These are phyloP conservation scores for Magallana nippona DNA, from an alignment of 2,888 invertebrate genomes.

Conservation along the genomic window DNA sequence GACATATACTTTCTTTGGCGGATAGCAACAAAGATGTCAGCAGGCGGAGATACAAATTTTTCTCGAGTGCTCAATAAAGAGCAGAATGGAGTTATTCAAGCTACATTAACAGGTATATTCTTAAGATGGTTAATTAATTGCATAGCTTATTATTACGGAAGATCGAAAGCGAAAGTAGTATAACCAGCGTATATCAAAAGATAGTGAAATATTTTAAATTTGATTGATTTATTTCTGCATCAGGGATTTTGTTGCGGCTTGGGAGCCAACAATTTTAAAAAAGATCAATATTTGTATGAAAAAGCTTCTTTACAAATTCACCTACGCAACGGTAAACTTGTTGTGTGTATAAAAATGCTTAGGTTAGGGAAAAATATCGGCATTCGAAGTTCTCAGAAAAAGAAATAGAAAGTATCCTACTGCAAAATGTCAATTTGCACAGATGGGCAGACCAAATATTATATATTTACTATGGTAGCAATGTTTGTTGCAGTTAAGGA, in stretches of 20 bases:
- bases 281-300: constrained; percentile 29
- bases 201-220: background rate
- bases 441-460: background rate
- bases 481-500: constrained; percentile 27
- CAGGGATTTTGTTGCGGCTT: background rate
- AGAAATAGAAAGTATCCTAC: constrained; percentile 14
- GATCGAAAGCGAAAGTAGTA: constrained; percentile 21
- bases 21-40: constrained; percentile 41
- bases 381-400: background rate
- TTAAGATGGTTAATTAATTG: background rate
- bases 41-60: constrained; percentile 48
- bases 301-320: constrained; percentile 27
- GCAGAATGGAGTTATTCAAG: constrained; percentile 90
- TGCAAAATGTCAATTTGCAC: background rate
- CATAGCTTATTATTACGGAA: background rate
- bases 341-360: no score
- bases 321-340: background rate
- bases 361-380: no score
- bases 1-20: background rate
- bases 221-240: constrained; percentile 36
- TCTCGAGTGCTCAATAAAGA: constrained; percentile 58
- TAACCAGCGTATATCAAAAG: background rate
- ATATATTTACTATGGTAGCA: background rate
- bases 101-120: constrained; percentile 89
- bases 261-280: background rate